Conservation (phyloP, 2,797 vertebrate genomes). For the Peromyscus eremicus region DNA sequence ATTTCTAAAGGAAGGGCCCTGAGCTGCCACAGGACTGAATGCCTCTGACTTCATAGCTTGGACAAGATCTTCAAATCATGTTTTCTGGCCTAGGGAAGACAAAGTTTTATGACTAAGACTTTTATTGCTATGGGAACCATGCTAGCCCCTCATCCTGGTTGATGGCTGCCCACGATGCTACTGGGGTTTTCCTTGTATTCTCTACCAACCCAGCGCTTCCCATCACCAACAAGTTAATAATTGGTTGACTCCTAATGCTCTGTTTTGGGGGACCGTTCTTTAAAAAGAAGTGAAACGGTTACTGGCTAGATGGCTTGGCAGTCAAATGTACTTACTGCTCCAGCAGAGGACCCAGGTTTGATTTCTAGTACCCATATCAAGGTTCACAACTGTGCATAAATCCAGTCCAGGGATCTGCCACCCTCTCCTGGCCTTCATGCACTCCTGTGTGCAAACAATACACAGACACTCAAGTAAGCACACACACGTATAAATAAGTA, state of each 20-base stretch:
- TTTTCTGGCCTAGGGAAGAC: neutral
- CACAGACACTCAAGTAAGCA: neutral
- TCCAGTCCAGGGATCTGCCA: neutral
- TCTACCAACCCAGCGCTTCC: neutral
- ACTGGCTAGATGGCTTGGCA: neutral
- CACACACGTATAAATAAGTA: neutral
- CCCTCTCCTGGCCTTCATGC: neutral
- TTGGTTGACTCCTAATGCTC: neutral
- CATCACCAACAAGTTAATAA: neutral
- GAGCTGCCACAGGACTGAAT: conserved; percentile 54
- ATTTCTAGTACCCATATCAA: neutral
- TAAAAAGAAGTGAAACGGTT: neutral
- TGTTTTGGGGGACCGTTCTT: neutral
- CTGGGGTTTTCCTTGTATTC: neutral
- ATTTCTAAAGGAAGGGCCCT: conserved; percentile 65
- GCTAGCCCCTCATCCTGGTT: neutral
- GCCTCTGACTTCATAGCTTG: neutral
- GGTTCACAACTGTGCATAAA: neutral
- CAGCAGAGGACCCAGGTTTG: neutral
- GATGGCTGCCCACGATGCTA: neutral
- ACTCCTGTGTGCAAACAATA: neutral
- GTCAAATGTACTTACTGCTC: neutral
- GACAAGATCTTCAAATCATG: neutral
- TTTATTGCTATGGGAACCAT: conserved; percentile 40
- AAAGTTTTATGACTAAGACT: neutral